A percentile compares a stretch with the other conserved stretches of the same genome.
Evolutionary conservation across 35 echinoderm and acorn worm genomes (phyloP).

Genomic region (Apostichopus californicus): DNA sequence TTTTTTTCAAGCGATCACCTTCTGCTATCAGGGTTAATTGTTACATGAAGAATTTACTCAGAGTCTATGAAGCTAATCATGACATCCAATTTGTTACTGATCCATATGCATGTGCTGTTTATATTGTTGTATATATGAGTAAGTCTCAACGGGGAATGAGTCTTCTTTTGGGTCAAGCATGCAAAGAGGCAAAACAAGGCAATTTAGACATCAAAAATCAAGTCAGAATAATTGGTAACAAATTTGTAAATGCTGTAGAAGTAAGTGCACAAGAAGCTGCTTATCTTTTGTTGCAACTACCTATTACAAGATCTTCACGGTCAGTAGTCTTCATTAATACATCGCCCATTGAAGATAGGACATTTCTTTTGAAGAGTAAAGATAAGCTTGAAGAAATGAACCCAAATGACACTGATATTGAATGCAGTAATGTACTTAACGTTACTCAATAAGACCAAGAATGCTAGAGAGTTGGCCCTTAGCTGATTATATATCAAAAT

Average conservation of each 20-base stretch:
- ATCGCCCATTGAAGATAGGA: background rate
- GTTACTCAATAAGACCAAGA: background rate
- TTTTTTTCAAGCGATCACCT: background rate
- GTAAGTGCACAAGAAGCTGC: too few species aligned
- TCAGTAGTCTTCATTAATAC: slow-evolving; percentile 28
- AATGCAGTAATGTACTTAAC: slow-evolving; percentile 9
- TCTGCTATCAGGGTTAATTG: background rate
- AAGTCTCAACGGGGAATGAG: slow-evolving; percentile 8
- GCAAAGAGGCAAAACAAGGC: background rate
- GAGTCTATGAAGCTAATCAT: background rate
- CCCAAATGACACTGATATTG: slow-evolving; percentile 35
- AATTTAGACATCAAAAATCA: background rate
- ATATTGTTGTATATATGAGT: slow-evolving; percentile 12
- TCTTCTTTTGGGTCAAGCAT: background rate
- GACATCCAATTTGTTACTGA: slow-evolving; percentile 21
- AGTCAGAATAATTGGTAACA: background rate
- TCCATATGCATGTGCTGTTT: slow-evolving; percentile 41
- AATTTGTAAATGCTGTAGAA: too few species aligned
- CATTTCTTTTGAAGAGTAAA: slow-evolving; percentile 13
- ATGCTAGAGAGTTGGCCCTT: slow-evolving; percentile 22
- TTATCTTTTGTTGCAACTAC: slow-evolving; percentile 23
- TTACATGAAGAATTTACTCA: slow-evolving; percentile 23
- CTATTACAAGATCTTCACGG: background rate
- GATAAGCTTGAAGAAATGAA: slow-evolving; percentile 20
- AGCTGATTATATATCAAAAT: slow-evolving; percentile 39